phyloP scores from a whole-genome alignment of 2,797 vertebrate species.

The Falco novaeseelandiae region DNA sequence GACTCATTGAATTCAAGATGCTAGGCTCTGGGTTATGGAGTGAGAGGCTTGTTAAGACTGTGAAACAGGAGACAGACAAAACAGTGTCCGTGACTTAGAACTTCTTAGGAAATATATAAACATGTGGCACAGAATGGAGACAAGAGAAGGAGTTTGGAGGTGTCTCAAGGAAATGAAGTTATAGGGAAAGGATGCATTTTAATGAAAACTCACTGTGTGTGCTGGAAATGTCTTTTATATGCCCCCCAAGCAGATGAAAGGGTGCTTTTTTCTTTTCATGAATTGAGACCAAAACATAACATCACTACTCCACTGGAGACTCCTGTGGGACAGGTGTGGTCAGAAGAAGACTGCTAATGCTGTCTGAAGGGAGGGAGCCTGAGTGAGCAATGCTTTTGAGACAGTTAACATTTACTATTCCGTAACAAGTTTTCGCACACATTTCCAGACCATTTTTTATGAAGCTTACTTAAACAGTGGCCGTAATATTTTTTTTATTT shows the following conservation, averaged over 20 bases:
- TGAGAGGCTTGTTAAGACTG: constrained; percentile 12
- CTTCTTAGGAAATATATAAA: constrained; percentile 3
- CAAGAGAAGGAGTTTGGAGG: not conserved
- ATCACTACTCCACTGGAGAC: constrained; percentile 31
- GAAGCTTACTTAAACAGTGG: not conserved
- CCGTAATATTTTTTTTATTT: not conserved
- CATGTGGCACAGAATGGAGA: not conserved
- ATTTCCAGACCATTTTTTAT: not conserved
- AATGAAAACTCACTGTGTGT: constrained; percentile 36
- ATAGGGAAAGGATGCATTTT: constrained; percentile 46
- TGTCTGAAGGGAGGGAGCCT: constrained; percentile 20
- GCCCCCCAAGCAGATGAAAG: constrained; percentile 51
- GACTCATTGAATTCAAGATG: constrained; percentile 12
- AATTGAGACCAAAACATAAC: constrained; percentile 63
- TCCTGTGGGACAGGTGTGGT: constrained; percentile 68
- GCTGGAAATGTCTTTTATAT: constrained; percentile 21
- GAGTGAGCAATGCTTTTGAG: constrained; percentile 27
- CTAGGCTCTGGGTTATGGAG: not conserved
- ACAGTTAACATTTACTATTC: not conserved
- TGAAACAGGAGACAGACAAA: constrained; percentile 35
- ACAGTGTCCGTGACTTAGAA: constrained; percentile 17
- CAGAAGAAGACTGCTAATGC: constrained; percentile 41
- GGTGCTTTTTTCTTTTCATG: constrained; percentile 4
- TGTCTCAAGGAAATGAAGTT: constrained; percentile 57
- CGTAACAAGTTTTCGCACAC: not conserved